Conservation (phyloP, 2,797 vertebrate species). For the Syndactyla subalaris region DNA sequence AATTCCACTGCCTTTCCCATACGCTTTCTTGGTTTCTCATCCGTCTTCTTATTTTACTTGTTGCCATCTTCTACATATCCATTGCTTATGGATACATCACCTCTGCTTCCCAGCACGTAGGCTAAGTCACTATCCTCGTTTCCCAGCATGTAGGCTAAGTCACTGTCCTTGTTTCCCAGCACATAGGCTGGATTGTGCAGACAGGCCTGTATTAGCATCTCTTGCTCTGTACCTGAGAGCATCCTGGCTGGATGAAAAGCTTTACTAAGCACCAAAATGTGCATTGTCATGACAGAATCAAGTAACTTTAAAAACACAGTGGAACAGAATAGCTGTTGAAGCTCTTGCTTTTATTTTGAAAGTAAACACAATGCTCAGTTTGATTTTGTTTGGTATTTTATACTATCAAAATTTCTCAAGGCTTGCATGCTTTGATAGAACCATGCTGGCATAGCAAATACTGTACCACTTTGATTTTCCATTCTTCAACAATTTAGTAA, state of each 20-base stretch:
- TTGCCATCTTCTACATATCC: too few relatives aligned
- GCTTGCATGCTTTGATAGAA: not conserved
- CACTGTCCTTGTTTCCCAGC: too few relatives aligned
- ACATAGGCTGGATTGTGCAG: too few relatives aligned
- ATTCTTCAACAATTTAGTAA: not conserved
- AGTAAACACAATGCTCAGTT: not conserved
- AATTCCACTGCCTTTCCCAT: too few relatives aligned
- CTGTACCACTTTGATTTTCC: not conserved
- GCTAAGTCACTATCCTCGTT: too few relatives aligned
- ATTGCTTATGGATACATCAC: too few relatives aligned
- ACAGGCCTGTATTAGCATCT: too few relatives aligned
- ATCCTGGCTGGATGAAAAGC: not conserved
- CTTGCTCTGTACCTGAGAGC: too few relatives aligned
- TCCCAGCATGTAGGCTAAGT: too few relatives aligned
- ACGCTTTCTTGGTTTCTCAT: too few relatives aligned
- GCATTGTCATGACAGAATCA: accelerated
- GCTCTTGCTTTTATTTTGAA: not conserved
- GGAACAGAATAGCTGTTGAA: not conserved
- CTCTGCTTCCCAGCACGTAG: too few relatives aligned
- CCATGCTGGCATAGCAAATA: not conserved
- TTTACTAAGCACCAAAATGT: not conserved
- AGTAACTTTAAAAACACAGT: not conserved
- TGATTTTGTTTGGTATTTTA: not conserved
- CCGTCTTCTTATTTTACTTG: too few relatives aligned
- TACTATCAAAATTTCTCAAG: not conserved